A percentile compares a stretch with the other conserved stretches of the same genome.
Conservation (phyloP, 1,140 invertebrate species). For the Zaprionus africanus region DNA sequence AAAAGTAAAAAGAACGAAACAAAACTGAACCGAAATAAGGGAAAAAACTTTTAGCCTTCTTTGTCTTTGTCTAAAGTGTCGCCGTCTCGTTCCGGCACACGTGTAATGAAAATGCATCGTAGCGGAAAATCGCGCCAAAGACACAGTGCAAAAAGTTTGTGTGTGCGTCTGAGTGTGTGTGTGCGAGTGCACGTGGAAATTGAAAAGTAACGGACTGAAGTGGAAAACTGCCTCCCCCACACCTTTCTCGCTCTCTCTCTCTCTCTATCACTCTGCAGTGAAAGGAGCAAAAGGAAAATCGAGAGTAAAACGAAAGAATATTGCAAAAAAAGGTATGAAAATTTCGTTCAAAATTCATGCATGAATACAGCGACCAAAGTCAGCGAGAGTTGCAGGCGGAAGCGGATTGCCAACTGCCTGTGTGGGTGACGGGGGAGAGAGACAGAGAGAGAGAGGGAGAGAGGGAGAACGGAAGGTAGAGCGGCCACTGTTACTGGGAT, state of each 20-base stretch:
- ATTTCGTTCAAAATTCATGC: slow-evolving; percentile 78
- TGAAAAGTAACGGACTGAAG: slow-evolving; percentile 77
- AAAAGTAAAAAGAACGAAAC: neutral
- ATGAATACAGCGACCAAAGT: slow-evolving; percentile 67
- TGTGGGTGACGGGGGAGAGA: neutral
- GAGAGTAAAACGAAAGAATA: slow-evolving; percentile 58
- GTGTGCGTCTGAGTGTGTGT: slow-evolving; percentile 6
- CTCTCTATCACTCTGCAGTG: neutral
- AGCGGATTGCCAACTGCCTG: slow-evolving; percentile 38
- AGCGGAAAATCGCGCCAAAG: slow-evolving; percentile 76
- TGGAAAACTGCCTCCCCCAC: slow-evolving; percentile 37
- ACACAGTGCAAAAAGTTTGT: slow-evolving; percentile 53
- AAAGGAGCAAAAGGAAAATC: slow-evolving; percentile 10
- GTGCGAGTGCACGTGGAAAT: slow-evolving; percentile 67
- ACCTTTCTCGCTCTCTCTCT: too few species aligned
- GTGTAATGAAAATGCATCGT: slow-evolving; percentile 79
- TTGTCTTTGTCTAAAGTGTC: slow-evolving; percentile 45
- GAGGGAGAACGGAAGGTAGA: neutral
- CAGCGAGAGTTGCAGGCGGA: slow-evolving; percentile 41
- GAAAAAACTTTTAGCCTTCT: slow-evolving; percentile 41
- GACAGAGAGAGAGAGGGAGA: neutral
- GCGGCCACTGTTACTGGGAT: slow-evolving; percentile 35
- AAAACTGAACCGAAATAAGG: neutral
- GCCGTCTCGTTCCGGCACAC: slow-evolving; percentile 32
- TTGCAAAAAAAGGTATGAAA: slow-evolving; percentile 77